phyloP scores from a whole-genome alignment of 2,113 vertebrate species.

The Aix galericulata region DNA sequence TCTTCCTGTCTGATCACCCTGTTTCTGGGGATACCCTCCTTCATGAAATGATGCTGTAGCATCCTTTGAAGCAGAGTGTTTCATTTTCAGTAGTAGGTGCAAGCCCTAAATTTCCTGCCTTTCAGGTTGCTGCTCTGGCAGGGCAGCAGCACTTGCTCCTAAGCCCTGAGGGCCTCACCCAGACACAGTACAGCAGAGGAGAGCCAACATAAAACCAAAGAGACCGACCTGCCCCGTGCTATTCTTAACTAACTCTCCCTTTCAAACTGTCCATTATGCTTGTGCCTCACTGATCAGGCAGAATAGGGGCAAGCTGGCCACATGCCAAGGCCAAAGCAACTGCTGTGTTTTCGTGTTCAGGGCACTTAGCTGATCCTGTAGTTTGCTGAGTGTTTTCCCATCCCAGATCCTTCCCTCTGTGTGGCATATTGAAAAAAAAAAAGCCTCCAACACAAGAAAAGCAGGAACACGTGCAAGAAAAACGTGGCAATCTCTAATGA shows the following conservation, averaged over 20 bases:
- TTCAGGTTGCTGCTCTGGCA: neutral
- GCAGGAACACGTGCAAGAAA: neutral
- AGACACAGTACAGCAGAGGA: neutral
- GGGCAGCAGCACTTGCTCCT: neutral
- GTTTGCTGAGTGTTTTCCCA: neutral
- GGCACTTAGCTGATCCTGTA: neutral
- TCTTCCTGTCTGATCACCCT: neutral
- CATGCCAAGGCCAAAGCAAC: neutral
- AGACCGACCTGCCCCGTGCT: neutral
- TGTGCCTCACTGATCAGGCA: neutral
- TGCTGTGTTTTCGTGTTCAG: neutral
- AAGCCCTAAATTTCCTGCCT: neutral
- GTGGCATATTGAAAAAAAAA: neutral
- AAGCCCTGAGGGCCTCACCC: neutral
- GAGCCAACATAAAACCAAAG: neutral
- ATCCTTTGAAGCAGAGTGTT: neutral
- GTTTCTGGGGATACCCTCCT: neutral
- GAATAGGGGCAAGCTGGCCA: conserved; percentile 11
- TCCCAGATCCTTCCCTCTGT: neutral
- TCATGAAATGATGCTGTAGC: neutral
- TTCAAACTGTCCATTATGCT: neutral
- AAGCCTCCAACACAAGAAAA: neutral
- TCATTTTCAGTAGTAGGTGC: neutral
- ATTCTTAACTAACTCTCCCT: neutral
- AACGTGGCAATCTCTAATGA: neutral